Percentiles rank a stretch among this genome's conserved stretches.
These are phyloP conservation scores for Bostrychus sinensis DNA, from an alignment of 2,113 vertebrate species.

Conservation along the genomic window DNA sequence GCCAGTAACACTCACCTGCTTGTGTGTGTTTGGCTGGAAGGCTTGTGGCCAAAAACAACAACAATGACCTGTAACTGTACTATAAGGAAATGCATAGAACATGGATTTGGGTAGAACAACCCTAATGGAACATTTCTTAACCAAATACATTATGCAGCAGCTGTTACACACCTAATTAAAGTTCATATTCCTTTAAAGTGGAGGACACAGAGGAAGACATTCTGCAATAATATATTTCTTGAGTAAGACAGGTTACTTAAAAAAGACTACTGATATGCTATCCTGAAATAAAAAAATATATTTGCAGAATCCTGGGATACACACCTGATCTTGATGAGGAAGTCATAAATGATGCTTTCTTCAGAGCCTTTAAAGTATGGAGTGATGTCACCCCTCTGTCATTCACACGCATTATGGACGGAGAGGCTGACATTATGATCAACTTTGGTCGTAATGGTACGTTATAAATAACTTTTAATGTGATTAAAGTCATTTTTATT, in stretches of 20 bases:
- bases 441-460: constrained; percentile 99
- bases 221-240: neutral
- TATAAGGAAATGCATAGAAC: constrained; percentile 15
- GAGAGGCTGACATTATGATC: constrained; percentile 98
- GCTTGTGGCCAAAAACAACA: constrained; percentile 49
- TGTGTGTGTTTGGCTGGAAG: constrained; percentile 23
- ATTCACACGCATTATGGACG: constrained; percentile 89
- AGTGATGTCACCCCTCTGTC: constrained; percentile 91
- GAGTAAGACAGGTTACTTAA: neutral
- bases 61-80: constrained; percentile 41
- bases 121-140: constrained; percentile 11
- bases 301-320: constrained; percentile 90
- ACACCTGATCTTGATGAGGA: constrained; percentile 92
- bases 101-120: neutral
- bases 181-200: constrained; percentile 15
- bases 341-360: constrained; percentile 93
- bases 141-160: constrained; percentile 46
- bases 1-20: constrained; percentile 39
- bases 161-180: constrained; percentile 7
- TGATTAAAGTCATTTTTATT: no score
- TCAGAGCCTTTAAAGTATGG: constrained; percentile 96
- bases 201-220: neutral
- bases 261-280: neutral
- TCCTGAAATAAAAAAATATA: neutral
- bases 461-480: neutral